phyloP scores from a whole-genome alignment of 2,113 vertebrate species.

The Cyprinus carpio region DNA sequence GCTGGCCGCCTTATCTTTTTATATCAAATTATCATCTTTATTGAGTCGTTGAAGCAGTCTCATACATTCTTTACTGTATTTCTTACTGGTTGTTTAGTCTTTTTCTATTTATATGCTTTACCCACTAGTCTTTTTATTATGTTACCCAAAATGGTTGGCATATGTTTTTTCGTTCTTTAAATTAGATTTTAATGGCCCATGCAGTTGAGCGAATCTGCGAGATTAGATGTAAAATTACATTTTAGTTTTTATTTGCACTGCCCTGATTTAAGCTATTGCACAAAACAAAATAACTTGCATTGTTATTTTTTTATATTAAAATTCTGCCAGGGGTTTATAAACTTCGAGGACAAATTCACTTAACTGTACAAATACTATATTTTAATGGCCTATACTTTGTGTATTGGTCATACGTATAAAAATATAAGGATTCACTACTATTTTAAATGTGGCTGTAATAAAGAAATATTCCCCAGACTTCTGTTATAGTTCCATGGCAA shows the following conservation, averaged over 20 bases:
- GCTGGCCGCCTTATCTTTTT: background rate
- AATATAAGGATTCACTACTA: background rate
- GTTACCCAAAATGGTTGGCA: background rate
- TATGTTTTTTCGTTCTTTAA: background rate
- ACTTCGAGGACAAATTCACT: background rate
- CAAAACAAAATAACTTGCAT: background rate
- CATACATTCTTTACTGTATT: background rate
- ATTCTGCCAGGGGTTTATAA: background rate
- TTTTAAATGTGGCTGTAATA: background rate
- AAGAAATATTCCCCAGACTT: background rate
- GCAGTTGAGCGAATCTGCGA: background rate
- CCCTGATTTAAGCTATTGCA: background rate
- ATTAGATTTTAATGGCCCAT: background rate
- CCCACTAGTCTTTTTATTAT: background rate
- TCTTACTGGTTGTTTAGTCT: background rate
- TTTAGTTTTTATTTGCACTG: background rate
- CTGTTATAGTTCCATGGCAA: background rate
- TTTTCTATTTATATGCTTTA: background rate
- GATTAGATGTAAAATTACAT: background rate
- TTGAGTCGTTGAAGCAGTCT: background rate
- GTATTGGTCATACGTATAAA: background rate
- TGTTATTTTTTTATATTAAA: too few relatives aligned
- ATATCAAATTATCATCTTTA: slow-evolving; percentile 10
- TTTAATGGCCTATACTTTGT: background rate
- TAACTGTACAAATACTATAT: background rate